Conservation (phyloP, 2,113 vertebrate species). For the Caracal caracal region DNA sequence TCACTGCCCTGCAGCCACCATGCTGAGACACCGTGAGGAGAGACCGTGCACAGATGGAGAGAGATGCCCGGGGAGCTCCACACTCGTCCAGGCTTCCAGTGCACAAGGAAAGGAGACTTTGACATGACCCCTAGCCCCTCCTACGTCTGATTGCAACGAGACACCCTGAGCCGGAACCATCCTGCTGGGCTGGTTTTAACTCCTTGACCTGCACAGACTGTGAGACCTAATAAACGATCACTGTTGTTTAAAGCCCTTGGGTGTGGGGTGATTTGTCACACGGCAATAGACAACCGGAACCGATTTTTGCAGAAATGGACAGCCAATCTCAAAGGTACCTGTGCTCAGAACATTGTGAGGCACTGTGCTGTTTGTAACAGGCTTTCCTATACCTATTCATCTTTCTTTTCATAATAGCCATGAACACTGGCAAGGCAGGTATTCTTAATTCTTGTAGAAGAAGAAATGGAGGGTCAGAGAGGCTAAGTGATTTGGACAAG, state of each 20-base stretch:
- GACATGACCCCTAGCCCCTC: neutral
- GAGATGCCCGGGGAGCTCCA: neutral
- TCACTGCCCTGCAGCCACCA: neutral
- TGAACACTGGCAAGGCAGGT: neutral
- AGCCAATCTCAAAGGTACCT: neutral
- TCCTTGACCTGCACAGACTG: neutral
- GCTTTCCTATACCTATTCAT: neutral
- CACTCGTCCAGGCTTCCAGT: no score
- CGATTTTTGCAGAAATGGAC: neutral
- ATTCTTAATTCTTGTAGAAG: neutral
- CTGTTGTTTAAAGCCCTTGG: neutral
- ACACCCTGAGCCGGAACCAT: neutral
- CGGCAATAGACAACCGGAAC: neutral
- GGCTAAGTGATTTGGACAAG: neutral
- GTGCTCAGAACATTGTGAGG: neutral
- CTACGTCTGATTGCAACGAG: neutral
- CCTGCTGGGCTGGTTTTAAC: neutral
- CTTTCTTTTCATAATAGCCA: neutral
- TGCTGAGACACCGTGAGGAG: neutral
- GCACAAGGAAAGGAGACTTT: neutral
- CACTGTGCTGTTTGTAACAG: rapidly evolving
- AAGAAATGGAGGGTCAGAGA: neutral
- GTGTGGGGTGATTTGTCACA: neutral
- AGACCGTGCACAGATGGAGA: neutral
- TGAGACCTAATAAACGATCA: neutral